Evolutionary conservation across 2,113 vertebrate genomes (phyloP).

Genomic region (Rhinolophus ferrumequinum): DNA sequence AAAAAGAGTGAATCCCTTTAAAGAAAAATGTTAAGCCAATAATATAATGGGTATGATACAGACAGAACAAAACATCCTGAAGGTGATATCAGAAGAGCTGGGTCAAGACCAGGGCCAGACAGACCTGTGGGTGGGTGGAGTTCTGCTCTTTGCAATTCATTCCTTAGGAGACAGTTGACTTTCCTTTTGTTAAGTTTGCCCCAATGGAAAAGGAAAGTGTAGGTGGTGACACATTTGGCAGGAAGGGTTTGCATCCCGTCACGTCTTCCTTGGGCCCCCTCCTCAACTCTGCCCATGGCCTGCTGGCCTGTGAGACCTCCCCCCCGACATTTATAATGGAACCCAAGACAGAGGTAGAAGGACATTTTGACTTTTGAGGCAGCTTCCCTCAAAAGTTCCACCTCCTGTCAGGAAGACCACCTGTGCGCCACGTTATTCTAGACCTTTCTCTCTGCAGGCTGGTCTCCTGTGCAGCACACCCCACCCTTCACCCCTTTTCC

Average conservation of each 20-base stretch:
- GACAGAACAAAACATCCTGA: accelerated
- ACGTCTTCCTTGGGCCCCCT: background rate
- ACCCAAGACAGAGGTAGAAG: background rate
- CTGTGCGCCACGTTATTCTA: background rate
- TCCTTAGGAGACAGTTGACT: background rate
- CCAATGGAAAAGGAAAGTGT: accelerated
- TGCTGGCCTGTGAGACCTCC: too few relatives aligned
- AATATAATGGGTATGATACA: background rate
- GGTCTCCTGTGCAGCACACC: background rate
- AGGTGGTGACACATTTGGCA: background rate
- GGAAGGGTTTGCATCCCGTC: background rate
- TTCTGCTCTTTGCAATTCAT: accelerated
- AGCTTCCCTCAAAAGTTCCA: background rate
- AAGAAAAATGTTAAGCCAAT: background rate
- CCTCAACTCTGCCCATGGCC: accelerated
- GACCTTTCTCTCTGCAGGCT: background rate
- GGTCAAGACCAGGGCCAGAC: background rate
- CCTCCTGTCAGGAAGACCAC: background rate
- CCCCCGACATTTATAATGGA: background rate
- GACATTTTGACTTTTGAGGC: background rate
- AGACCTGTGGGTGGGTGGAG: accelerated
- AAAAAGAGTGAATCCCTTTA: background rate
- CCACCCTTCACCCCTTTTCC: background rate
- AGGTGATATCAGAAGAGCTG: background rate
- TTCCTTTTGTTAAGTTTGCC: background rate